These are phyloP conservation scores for Ametastegia equiseti DNA, from an alignment of 2,888 invertebrate species.

Conservation along the genomic window DNA sequence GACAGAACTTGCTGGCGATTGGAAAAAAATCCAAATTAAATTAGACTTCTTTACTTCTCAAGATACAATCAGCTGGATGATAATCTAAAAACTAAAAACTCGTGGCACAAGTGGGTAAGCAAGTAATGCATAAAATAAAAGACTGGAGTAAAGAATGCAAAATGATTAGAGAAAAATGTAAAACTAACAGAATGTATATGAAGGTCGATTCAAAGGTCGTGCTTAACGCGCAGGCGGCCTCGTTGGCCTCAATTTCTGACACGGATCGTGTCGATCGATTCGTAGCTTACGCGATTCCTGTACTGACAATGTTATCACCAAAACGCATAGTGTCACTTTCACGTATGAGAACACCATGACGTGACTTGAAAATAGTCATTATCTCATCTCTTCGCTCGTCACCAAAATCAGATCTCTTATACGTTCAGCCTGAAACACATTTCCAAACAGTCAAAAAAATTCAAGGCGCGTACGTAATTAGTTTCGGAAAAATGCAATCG, in stretches of 20 bases:
- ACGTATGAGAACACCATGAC: not conserved
- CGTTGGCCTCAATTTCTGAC: slow-evolving; percentile 35
- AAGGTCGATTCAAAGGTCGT: slow-evolving; percentile 35
- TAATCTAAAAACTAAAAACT: not conserved
- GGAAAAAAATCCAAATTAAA: too few relatives aligned
- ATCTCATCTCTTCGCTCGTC: not conserved
- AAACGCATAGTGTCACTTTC: not conserved
- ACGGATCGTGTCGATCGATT: slow-evolving; percentile 42
- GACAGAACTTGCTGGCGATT: too few relatives aligned
- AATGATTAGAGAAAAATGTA: not conserved
- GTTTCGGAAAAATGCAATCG: too few relatives aligned
- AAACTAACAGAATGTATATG: not conserved
- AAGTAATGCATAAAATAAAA: not conserved
- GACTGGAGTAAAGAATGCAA: not conserved
- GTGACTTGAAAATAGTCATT: not conserved
- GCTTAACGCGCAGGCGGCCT: slow-evolving; percentile 38
- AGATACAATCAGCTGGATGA: not conserved
- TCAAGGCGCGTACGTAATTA: too few relatives aligned
- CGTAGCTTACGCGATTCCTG: not conserved
- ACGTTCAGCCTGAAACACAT: too few relatives aligned
- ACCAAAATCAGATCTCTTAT: too few relatives aligned
- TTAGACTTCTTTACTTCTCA: not conserved
- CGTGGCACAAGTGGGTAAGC: too few relatives aligned
- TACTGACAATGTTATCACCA: not conserved
- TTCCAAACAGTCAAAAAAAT: too few relatives aligned